Conservation (phyloP, 1,140 invertebrate species). For the Cyclargus thomasi region DNA sequence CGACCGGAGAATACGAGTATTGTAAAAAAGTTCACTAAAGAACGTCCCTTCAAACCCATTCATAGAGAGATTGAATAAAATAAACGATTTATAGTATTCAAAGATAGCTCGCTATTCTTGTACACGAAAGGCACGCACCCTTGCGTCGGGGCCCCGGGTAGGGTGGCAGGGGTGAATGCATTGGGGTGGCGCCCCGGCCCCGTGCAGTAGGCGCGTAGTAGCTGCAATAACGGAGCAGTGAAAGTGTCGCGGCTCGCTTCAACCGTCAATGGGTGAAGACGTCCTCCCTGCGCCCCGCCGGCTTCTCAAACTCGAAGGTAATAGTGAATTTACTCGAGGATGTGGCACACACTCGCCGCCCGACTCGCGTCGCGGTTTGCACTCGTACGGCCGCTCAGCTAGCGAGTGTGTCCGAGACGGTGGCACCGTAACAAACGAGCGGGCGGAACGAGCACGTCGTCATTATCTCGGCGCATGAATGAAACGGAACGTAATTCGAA, state of each 20-base stretch:
- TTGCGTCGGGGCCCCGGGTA: conserved; percentile 51
- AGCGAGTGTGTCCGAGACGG: not conserved
- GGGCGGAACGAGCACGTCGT: conserved; percentile 57
- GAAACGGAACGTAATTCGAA: conserved; percentile 73
- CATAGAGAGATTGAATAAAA: conserved; percentile 9
- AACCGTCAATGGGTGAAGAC: conserved; percentile 73
- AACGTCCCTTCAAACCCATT: conserved; percentile 6
- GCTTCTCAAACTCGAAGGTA: conserved; percentile 67
- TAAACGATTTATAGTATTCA: conserved; percentile 33
- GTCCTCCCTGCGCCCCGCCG: conserved; percentile 63
- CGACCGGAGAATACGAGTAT: not conserved
- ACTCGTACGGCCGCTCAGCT: no score
- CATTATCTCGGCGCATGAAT: conserved; percentile 71
- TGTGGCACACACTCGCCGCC: conserved; percentile 35
- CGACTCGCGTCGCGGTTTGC: conserved; percentile 2
- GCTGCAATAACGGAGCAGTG: conserved; percentile 72
- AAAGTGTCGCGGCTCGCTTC: conserved; percentile 71
- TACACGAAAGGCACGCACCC: conserved; percentile 55
- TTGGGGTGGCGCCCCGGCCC: conserved; percentile 50
- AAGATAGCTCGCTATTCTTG: conserved; percentile 46
- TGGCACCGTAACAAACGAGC: conserved; percentile 52
- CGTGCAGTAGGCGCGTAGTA: conserved; percentile 69
- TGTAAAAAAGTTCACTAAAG: not conserved
- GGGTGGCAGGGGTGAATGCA: conserved; percentile 63
- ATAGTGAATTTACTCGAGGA: conserved; percentile 55